Evolutionary conservation across 2,888 invertebrate species (phyloP).

Genomic region (Eupithecia subumbrata): DNA sequence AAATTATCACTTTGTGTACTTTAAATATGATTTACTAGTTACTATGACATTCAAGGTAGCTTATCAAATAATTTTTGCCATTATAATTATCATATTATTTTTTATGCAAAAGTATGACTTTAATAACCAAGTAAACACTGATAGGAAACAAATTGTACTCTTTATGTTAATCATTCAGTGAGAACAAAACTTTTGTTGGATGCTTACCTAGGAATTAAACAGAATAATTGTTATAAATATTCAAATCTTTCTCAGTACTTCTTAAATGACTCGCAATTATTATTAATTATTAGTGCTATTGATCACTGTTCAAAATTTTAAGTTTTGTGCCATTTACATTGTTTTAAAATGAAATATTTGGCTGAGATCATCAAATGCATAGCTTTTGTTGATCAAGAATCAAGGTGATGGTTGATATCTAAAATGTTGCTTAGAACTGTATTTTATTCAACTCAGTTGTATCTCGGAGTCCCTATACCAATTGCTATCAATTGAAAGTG

Average conservation of each 20-base stretch:
- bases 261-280: not conserved
- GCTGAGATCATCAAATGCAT: not conserved
- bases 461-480: conserved; percentile 27
- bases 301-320: not conserved
- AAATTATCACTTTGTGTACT: conserved; percentile 24
- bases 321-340: conserved; percentile 9
- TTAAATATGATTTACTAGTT: conserved; percentile 9
- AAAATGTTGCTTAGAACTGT: not conserved
- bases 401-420: not conserved
- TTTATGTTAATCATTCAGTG: not conserved
- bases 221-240: not conserved
- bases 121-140: not conserved
- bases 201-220: not conserved
- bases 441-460: conserved; percentile 1
- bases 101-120: conserved; percentile 14
- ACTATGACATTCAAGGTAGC: conserved; percentile 18
- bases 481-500: conserved; percentile 45
- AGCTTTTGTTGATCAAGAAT: not conserved
- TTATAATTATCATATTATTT: conserved; percentile 18
- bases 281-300: not conserved
- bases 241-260: not conserved
- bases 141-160: not conserved
- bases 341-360: not conserved
- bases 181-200: not conserved
- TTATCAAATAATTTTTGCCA: conserved; percentile 23